Evolutionary conservation across 2,797 vertebrate species (phyloP).

Genomic region (Xenops minutus): DNA sequence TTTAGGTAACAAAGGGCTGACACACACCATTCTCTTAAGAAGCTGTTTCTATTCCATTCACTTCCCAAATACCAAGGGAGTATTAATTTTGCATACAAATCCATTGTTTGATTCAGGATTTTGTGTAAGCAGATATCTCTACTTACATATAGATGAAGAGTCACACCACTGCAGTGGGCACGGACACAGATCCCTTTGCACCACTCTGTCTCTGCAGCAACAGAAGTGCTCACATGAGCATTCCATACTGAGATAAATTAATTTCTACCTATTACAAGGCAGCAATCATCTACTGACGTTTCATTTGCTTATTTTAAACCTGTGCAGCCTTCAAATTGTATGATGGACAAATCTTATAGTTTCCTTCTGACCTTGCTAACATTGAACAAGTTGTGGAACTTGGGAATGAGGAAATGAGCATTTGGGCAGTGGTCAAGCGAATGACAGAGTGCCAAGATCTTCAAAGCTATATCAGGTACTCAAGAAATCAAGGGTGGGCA

Average conservation of each 20-base stretch:
- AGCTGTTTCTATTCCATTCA: neutral
- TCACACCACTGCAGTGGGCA: neutral
- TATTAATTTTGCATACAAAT: neutral
- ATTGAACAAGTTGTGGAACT: neutral
- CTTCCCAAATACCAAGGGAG: neutral
- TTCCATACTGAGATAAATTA: neutral
- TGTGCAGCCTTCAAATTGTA: neutral
- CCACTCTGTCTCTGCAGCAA: neutral
- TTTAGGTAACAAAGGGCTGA: neutral
- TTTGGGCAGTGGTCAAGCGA: neutral
- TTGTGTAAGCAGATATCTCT: neutral
- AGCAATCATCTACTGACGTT: neutral
- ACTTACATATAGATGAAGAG: neutral
- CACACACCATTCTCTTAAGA: neutral
- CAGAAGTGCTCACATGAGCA: neutral
- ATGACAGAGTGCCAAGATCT: neutral
- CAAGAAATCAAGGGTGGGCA: neutral
- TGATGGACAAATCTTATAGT: neutral
- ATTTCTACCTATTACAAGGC: neutral
- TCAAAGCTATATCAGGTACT: neutral
- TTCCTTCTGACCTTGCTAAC: neutral
- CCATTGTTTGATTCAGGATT: neutral
- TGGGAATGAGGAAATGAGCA: neutral
- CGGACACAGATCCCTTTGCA: neutral
- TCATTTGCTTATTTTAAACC: neutral